These are phyloP conservation scores for Andrena hattorfiana DNA, from an alignment of 2,888 invertebrate genomes.

Conservation along the genomic window DNA sequence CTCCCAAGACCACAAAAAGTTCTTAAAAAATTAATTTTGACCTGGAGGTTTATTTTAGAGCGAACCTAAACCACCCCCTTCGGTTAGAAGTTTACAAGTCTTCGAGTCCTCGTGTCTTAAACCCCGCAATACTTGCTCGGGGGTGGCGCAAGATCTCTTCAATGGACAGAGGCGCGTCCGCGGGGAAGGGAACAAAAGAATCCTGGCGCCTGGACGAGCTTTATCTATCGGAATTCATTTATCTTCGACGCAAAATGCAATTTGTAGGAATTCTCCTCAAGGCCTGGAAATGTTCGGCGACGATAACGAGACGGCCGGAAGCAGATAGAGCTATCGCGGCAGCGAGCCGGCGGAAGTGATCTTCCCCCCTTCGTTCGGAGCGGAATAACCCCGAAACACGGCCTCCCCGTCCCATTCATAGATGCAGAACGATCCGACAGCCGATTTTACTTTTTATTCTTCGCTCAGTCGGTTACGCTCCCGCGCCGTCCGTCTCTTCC, in stretches of 20 bases:
- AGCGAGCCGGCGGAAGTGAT: constrained; percentile 80
- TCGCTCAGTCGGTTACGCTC: constrained; percentile 13
- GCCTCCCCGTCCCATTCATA: constrained; percentile 62
- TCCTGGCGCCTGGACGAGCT: constrained; percentile 47
- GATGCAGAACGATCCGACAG: constrained; percentile 36
- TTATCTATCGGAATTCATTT: constrained; percentile 48
- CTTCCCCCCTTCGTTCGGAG: constrained; percentile 77
- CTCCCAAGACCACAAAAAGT: too few species aligned
- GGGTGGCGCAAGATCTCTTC: too few species aligned
- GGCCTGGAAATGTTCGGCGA: constrained; percentile 72
- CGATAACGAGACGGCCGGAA: constrained; percentile 80
- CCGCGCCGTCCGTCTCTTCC: background rate
- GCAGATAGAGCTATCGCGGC: constrained; percentile 81
- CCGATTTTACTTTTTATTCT: constrained; percentile 59
- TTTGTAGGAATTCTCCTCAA: constrained; percentile 73
- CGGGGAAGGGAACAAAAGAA: constrained; percentile 25
- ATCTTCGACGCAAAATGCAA: constrained; percentile 60
- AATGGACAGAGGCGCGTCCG: background rate
- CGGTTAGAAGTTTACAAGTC: too few species aligned
- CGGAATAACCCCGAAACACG: constrained; percentile 59
- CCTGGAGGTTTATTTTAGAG: background rate
- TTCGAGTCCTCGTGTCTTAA: too few species aligned
- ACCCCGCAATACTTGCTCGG: background rate
- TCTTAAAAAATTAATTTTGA: background rate
- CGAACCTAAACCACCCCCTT: background rate